These are phyloP conservation scores for Oreochromis grahami DNA, from an alignment of 2,797 vertebrate genomes.

Conservation along the genomic window DNA sequence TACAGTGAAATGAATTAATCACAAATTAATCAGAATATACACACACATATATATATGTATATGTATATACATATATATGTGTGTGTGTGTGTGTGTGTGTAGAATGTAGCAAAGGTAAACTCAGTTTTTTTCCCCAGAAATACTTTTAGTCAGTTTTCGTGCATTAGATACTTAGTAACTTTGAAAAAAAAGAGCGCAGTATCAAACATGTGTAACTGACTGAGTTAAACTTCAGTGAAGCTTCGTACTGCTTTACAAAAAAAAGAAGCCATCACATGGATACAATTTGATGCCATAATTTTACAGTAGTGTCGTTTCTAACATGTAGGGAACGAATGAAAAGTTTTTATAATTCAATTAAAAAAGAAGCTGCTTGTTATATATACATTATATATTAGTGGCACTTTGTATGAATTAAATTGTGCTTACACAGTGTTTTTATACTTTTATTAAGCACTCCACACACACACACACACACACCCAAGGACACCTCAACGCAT, in stretches of 20 bases:
- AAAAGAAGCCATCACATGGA: not conserved
- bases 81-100: not conserved
- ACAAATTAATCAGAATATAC: not conserved
- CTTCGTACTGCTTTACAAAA: not conserved
- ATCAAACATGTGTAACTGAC: not conserved
- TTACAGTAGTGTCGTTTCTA: not conserved
- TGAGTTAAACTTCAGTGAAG: not conserved
- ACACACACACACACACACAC: not conserved
- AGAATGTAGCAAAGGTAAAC: not conserved
- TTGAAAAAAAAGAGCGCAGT: not conserved
- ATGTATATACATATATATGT: not conserved
- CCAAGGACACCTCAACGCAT: fast-evolving
- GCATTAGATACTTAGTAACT: fast-evolving
- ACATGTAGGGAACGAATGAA: not conserved
- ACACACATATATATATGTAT: fast-evolving
- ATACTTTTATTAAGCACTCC: not conserved
- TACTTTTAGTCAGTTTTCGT: not conserved
- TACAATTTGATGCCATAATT: not conserved
- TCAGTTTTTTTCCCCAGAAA: not conserved
- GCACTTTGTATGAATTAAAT: not conserved
- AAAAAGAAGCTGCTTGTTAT: not conserved
- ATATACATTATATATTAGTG: not conserved
- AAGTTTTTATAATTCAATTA: not conserved
- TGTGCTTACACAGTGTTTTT: not conserved
- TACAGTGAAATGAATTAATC: not conserved